Evolutionary conservation across 2,888 invertebrate genomes (phyloP).

Genomic region (Lumbricus terrestris): DNA sequence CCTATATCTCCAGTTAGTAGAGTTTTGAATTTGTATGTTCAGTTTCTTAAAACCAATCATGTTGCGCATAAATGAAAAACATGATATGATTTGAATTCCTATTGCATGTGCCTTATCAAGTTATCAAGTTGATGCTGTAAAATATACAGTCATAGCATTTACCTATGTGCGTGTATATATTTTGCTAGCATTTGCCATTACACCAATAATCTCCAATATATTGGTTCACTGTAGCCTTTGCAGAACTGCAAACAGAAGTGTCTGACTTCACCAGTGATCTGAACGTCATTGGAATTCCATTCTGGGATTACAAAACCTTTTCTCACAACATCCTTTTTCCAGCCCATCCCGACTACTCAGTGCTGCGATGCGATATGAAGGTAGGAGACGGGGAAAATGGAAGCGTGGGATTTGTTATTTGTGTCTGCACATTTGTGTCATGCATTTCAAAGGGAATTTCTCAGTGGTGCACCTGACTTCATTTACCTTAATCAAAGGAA

Average conservation of each 20-base stretch:
- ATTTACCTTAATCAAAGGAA: not conserved
- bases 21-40: not conserved
- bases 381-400: not conserved
- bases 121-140: too few relatives aligned
- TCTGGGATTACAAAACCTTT: constrained; percentile 90
- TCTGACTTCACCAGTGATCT: constrained; percentile 93
- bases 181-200: not conserved
- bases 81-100: not conserved
- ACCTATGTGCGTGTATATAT: not conserved
- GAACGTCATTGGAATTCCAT: constrained; percentile 92
- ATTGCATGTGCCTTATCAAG: not conserved
- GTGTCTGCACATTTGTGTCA: not conserved
- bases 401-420: not conserved
- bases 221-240: constrained; percentile 71
- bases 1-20: not conserved
- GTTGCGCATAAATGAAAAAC: not conserved
- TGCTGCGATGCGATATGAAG: constrained; percentile 67
- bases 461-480: not conserved
- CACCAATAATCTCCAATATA: too few relatives aligned
- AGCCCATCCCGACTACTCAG: constrained; percentile 76
- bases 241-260: constrained; percentile 98
- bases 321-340: constrained; percentile 98
- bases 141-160: too few relatives aligned
- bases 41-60: not conserved
- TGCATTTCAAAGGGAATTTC: not conserved